Evolutionary conservation across 2,888 invertebrate species (phyloP).

Genomic region (Troilus luridus): DNA sequence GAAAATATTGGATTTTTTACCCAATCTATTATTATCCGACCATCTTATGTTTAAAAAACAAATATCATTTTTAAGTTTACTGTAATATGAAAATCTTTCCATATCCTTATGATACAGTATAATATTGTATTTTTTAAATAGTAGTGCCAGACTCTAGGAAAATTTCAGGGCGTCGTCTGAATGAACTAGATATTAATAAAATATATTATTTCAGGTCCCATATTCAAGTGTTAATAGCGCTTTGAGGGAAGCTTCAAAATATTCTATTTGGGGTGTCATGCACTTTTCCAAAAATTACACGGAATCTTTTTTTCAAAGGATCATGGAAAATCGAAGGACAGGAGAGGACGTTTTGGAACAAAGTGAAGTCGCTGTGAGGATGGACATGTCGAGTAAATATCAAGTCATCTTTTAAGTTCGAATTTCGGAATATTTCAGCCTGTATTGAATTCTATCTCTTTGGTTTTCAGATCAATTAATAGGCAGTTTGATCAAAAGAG

Average conservation of each 20-base stretch:
- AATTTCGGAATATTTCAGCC: too few species aligned
- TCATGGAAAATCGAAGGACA: background rate
- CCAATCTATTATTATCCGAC: too few species aligned
- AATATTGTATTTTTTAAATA: too few species aligned
- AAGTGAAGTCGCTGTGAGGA: background rate
- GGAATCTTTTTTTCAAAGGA: background rate
- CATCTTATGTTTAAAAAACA: too few species aligned
- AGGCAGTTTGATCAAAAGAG: background rate
- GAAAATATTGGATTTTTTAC: too few species aligned
- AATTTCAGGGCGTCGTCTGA: too few species aligned
- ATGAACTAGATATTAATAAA: too few species aligned
- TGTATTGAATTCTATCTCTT: background rate
- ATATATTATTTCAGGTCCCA: background rate
- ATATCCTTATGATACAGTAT: too few species aligned
- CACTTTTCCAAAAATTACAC: background rate
- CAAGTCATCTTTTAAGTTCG: too few species aligned
- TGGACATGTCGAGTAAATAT: constrained; percentile 5
- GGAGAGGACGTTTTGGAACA: background rate
- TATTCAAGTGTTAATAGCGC: background rate
- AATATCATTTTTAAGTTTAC: too few species aligned
- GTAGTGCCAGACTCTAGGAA: too few species aligned
- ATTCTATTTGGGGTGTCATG: background rate
- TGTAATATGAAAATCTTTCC: too few species aligned
- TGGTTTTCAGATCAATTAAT: background rate
- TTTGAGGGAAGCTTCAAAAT: background rate